Base-by-base conservation (phyloP, 2,888 invertebrate species). In the Petrolisthes manimaculis region DNA sequence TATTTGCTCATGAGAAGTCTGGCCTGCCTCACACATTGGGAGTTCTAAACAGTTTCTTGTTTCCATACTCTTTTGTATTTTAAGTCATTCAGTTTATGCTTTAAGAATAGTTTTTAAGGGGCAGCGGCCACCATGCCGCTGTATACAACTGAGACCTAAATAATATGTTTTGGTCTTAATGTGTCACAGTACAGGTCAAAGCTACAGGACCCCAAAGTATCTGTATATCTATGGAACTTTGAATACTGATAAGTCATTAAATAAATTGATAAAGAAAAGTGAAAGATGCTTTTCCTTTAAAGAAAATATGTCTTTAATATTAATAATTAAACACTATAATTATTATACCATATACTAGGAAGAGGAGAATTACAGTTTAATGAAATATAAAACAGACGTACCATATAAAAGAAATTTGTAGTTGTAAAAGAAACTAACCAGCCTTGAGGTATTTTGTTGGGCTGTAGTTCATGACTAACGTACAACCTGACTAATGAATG, bases 141-240 rank as follows among this genome's bases (percentile, higher is more conserved):
- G 80, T 74, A 81, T 37, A 37, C 37, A 75, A 61, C 74, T 84
- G 79, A 80, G 88, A 75, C 88, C 88, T 84, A 84, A 88, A 54
- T 81, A 75, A 56, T 54, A 56, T 71, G 37, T 84, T 88, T 74
- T 80, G 84, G 81, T 84, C 84, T 71, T 74, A 56, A 56, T 83
- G 87, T 87, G 67, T 83, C 61, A 74, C 80, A 88, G 88, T 88
- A 88, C 88, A 88, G 88, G 88, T 88, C 88, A 88, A 84, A 88
- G 88, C 88, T 88, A 88, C 88, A 84, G 74, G 88, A 88, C 84
- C 88, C 88, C 88, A 88, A 88, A 88, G 88, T 88, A 88, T 88
- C 80, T 88, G 88, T 88, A 88, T 88, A 88, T 88, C 83, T 87
- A 84, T 84, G 88, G 84, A 88, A 84, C 56, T 84, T 88, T 88